Percentiles rank a stretch among this genome's conserved stretches.
phyloP scores from a whole-genome alignment of 2,797 vertebrate species.

The Pseudochirops cupreus region DNA sequence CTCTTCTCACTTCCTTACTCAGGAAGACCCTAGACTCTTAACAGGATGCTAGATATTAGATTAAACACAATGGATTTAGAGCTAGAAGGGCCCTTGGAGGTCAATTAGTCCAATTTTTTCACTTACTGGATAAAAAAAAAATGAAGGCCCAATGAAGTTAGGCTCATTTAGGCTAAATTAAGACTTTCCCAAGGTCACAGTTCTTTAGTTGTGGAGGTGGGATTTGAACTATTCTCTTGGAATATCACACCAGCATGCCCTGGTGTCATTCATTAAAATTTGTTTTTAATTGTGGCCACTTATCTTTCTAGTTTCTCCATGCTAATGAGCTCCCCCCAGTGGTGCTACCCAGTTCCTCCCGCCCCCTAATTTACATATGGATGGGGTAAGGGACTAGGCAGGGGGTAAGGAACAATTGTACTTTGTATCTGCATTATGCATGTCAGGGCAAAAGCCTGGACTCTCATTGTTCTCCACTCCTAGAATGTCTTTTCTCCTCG shows the following conservation, averaged over 20 bases:
- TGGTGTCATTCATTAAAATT: not conserved
- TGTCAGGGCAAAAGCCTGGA: not conserved
- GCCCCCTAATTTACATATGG: not conserved
- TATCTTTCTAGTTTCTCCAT: not conserved
- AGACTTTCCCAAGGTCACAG: not conserved
- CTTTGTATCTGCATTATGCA: not conserved
- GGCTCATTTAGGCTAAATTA: not conserved
- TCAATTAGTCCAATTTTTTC: not conserved
- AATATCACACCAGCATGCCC: not conserved
- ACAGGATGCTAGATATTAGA: not conserved
- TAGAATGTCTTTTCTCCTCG: not conserved
- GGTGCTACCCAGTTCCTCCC: not conserved
- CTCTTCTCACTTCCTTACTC: not conserved
- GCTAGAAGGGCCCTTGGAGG: not conserved
- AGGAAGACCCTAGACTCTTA: not conserved
- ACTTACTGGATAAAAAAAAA: not conserved
- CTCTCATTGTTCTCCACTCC: not conserved
- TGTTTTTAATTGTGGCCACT: not conserved
- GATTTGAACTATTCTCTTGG: not conserved
- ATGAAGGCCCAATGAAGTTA: not conserved
- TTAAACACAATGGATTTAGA: not conserved
- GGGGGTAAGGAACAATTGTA: not conserved
- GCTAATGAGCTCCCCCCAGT: not conserved
- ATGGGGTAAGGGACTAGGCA: not conserved
- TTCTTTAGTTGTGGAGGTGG: not conserved